Conservation (phyloP, 2,888 invertebrate species). For the Perizoma affinitatum region DNA sequence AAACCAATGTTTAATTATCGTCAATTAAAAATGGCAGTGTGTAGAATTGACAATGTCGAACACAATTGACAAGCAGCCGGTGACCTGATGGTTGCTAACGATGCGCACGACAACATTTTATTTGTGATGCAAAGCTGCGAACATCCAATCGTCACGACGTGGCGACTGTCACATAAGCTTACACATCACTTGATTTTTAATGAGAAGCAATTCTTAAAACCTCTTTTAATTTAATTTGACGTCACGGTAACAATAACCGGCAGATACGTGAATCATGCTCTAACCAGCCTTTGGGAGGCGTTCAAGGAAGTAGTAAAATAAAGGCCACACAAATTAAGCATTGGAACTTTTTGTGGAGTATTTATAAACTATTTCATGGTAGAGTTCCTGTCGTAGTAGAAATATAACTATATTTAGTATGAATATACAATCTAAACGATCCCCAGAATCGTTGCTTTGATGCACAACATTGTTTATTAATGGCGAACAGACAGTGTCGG, state of each 20-base stretch:
- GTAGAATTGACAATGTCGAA: slow-evolving; percentile 60
- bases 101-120: slow-evolving; percentile 57
- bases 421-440: slow-evolving; percentile 50
- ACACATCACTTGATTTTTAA: slow-evolving; percentile 21
- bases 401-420: slow-evolving; percentile 29
- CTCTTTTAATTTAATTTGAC: slow-evolving; percentile 29
- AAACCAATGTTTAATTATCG: slow-evolving; percentile 36
- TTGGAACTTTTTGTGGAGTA: slow-evolving; percentile 30
- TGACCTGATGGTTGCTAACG: slow-evolving; percentile 51
- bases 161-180: slow-evolving; percentile 24
- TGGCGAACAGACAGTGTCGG: slow-evolving; percentile 49
- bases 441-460: slow-evolving; percentile 63
- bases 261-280: slow-evolving; percentile 31
- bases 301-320: slow-evolving; percentile 35
- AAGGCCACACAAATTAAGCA: slow-evolving; percentile 29
- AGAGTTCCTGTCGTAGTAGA: slow-evolving; percentile 39
- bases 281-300: slow-evolving; percentile 28
- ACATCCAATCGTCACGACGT: slow-evolving; percentile 61
- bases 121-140: slow-evolving; percentile 74
- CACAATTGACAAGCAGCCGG: slow-evolving; percentile 58
- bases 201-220: slow-evolving; percentile 20
- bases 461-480: slow-evolving; percentile 68
- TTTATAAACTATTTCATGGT: slow-evolving; percentile 25
- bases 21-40: slow-evolving; percentile 56
- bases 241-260: slow-evolving; percentile 28